phyloP scores from a whole-genome alignment of 2,888 invertebrate species.

The Agrochola lota region DNA sequence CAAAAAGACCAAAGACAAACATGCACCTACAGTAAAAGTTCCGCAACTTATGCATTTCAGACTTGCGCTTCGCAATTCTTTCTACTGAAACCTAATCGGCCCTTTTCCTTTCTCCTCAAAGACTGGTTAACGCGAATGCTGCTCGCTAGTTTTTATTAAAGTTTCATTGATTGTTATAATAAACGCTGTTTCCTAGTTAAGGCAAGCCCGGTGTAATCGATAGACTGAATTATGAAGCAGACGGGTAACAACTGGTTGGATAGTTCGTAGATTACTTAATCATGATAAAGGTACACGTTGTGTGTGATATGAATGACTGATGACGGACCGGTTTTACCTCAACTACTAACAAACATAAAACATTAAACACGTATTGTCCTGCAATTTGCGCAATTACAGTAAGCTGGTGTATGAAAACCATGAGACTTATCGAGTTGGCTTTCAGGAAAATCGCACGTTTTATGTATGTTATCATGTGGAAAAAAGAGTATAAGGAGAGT shows the following conservation, averaged over 20 bases:
- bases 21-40: neutral
- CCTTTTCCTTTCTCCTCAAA: conserved; percentile 2
- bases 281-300: conserved; percentile 33
- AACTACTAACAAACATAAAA: conserved; percentile 37
- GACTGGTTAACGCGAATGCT: neutral
- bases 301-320: conserved; percentile 34
- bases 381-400: conserved; percentile 29
- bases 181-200: conserved; percentile 5
- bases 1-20: neutral
- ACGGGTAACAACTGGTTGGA: conserved; percentile 23
- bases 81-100: conserved; percentile 3
- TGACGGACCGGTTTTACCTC: conserved; percentile 26
- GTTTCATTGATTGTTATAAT: conserved; percentile 12
- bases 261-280: conserved; percentile 47
- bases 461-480: neutral
- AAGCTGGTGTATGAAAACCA: conserved; percentile 11
- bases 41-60: too few species aligned
- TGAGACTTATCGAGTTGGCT: neutral
- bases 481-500: conserved; percentile 3
- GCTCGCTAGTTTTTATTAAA: conserved; percentile 18
- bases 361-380: conserved; percentile 28
- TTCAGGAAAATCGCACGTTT: conserved; percentile 10
- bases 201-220: conserved; percentile 30
- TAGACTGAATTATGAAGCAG: conserved; percentile 43
- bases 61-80: neutral